Conservation (phyloP, 2,888 invertebrate genomes). For the Cryptophagus acutangulus region DNA sequence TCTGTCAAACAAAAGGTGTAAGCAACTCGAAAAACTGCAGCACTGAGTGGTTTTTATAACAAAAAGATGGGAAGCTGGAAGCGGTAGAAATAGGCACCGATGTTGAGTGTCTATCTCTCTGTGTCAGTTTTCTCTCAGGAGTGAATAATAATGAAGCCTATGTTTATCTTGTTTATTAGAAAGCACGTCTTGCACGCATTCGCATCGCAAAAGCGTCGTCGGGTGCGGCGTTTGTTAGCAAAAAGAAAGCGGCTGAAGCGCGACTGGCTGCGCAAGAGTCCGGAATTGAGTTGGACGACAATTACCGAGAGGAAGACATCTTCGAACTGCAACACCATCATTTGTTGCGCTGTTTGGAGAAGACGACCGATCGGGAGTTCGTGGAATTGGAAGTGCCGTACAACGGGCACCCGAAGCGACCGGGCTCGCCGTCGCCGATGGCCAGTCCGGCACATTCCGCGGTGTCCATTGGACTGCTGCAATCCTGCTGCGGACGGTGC, state of each 20-base stretch:
- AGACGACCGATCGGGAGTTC: conserved; percentile 97
- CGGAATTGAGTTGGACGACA: conserved; percentile 87
- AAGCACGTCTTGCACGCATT: conserved; percentile 96
- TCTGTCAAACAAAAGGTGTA: too few species aligned
- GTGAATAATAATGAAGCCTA: not conserved
- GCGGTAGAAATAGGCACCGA: too few species aligned
- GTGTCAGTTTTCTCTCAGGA: too few species aligned
- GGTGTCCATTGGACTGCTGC: conserved; percentile 58
- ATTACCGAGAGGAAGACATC: conserved; percentile 88
- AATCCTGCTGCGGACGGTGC: conserved; percentile 78
- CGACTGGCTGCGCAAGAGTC: conserved; percentile 89
- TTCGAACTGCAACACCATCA: conserved; percentile 99
- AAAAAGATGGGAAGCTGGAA: too few species aligned
- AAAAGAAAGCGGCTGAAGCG: conserved; percentile 98
- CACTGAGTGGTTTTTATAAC: too few species aligned
- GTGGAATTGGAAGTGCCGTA: conserved; percentile 92
- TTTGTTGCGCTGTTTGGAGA: conserved; percentile 92
- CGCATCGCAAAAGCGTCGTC: conserved; percentile 98
- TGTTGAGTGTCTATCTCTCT: too few species aligned
- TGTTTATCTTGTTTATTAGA: conserved; percentile 57
- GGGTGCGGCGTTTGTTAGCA: conserved; percentile 95
- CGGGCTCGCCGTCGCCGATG: conserved; percentile 81
- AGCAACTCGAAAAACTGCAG: too few species aligned
- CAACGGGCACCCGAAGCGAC: conserved; percentile 90
- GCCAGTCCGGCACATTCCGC: conserved; percentile 84